These are phyloP conservation scores for Cheirogaleus major DNA, from an alignment of 2,797 vertebrate genomes.

Conservation along the genomic window DNA sequence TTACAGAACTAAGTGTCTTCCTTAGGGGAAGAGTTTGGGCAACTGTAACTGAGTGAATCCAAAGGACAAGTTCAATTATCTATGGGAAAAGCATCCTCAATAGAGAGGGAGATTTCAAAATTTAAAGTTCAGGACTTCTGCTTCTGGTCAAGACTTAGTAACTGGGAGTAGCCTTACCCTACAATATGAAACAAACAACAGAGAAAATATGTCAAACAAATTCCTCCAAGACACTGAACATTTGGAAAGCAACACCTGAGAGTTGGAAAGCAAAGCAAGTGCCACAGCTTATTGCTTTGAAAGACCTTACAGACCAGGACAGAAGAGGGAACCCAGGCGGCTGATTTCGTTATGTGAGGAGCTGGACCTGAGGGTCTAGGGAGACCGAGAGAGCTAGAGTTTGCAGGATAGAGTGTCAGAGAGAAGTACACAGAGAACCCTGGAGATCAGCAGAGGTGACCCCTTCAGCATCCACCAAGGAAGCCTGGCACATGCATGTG, in stretches of 20 bases:
- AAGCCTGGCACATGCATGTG: neutral
- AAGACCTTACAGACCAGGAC: neutral
- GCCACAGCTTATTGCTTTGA: neutral
- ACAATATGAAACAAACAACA: neutral
- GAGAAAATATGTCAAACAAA: neutral
- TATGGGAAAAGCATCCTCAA: neutral
- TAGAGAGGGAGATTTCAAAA: neutral
- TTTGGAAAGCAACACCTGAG: neutral
- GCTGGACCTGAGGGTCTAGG: neutral
- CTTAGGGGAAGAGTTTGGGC: neutral
- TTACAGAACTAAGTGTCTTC: neutral
- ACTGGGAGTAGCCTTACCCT: neutral
- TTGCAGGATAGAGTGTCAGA: neutral
- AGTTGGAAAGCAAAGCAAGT: neutral
- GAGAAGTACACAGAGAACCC: neutral
- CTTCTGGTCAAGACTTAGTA: neutral
- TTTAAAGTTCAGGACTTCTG: neutral
- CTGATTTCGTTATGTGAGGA: neutral
- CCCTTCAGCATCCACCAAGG: neutral
- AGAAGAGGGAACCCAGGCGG: neutral
- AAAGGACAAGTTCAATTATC: neutral
- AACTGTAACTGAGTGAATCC: neutral
- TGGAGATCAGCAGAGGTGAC: neutral
- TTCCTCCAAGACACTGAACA: neutral
- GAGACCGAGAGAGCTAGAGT: neutral